Conservation (phyloP, 2,113 vertebrate genomes). For the Lanius collurio region DNA sequence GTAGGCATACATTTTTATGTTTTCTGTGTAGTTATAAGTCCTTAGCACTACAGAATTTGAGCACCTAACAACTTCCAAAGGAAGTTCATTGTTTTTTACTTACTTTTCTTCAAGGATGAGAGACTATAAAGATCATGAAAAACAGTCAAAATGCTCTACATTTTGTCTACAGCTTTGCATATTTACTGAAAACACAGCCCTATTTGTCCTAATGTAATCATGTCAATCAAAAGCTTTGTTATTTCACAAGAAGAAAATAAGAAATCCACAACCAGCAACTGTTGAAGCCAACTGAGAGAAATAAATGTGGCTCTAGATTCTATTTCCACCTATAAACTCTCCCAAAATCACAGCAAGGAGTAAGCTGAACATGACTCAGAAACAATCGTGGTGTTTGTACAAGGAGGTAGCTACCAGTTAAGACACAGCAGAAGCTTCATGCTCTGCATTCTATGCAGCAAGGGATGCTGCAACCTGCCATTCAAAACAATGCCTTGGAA, state of each 20-base stretch:
- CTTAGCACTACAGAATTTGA: not conserved
- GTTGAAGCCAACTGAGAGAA: not conserved
- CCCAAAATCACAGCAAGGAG: not conserved
- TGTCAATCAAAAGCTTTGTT: not conserved
- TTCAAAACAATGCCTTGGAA: not conserved
- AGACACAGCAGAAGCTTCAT: not conserved
- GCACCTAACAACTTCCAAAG: not conserved
- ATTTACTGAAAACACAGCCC: not conserved
- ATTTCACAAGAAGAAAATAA: not conserved
- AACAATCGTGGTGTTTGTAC: not conserved
- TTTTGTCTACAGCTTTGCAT: not conserved
- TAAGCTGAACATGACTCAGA: not conserved
- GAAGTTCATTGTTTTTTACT: not conserved
- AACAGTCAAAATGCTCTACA: not conserved
- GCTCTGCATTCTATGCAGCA: not conserved
- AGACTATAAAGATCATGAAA: not conserved
- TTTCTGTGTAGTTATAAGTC: not conserved
- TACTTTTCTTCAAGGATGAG: not conserved
- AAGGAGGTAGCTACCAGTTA: not conserved
- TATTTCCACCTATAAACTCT: not conserved
- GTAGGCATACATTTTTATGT: not conserved
- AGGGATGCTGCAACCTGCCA: not conserved
- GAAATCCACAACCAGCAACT: not conserved
- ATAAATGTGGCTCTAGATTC: not conserved
- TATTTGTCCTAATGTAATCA: not conserved